Base-by-base conservation (phyloP, 2,113 vertebrate species). In the Pantherophis guttatus region DNA sequence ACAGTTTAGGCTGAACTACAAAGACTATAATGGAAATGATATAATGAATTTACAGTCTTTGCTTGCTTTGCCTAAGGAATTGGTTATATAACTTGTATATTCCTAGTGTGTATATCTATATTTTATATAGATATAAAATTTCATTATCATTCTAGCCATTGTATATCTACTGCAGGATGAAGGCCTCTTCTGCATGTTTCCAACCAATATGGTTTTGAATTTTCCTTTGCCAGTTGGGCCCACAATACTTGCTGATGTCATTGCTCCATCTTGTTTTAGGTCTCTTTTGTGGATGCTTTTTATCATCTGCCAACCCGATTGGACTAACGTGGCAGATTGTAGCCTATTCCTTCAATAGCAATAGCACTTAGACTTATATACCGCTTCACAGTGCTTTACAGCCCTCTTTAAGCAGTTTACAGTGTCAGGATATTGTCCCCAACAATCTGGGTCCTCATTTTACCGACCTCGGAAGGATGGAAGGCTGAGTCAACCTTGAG, bases 11-110 rank as follows among this genome's bases (percentile, higher is more conserved):
- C 95, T 95, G 65, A 94, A 94, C 54, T 86, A 96, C 95, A 95
- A 94, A 95, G 96, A 93, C 93, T 96, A 95, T 94, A 97, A 95
- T 93, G 94, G 96, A 96, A 96, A 95, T 90, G 89, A 65, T 75
- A 94, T 65, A 94, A 95, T 95, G 93, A 95, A 96, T 95, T 91
- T 91, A 91, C 53, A 87, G 58, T 62, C 88, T 93, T 65, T 96
- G 94, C 95, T 95, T 93, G 93, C 96, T 97, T 92, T 96, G 91
- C 95, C 94, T 91, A 92, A 55, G 15, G 44, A 75, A 87, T 94
- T 94, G 92, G 94, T 94, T 92, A 92, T 48, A 88, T 89, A 89
- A 92, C 95, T 92, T 95, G 55, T n/a, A 17, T 52, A 10, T 75
- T 95, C 93, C 24, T 70, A 59, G 29, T 33, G 65, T 70, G 65